Evolutionary conservation across 64 coral and sea anemone species (phyloP).

Genomic region (Stylophora pistillata): DNA sequence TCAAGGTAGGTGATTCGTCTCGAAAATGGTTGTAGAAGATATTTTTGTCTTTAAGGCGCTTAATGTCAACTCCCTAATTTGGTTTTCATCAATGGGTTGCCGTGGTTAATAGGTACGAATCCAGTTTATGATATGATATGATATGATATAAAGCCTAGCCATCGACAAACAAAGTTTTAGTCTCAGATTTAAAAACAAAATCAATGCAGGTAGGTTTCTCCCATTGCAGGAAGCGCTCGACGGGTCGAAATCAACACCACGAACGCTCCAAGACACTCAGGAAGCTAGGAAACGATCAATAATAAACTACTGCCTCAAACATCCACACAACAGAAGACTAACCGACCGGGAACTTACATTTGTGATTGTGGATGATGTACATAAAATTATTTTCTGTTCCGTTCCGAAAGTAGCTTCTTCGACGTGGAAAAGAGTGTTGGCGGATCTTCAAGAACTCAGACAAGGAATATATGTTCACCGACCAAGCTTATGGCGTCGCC

Average conservation of each 20-base stretch:
- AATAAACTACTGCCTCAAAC: neutral
- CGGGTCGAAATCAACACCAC: neutral
- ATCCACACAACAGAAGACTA: neutral
- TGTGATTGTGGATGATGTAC: neutral
- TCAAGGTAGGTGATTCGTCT: neutral
- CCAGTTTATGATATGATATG: too few species aligned
- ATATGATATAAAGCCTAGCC: neutral
- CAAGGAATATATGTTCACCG: slow-evolving; percentile 2
- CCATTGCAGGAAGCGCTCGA: neutral
- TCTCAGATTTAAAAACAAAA: too few species aligned
- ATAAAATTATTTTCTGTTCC: slow-evolving; percentile 5
- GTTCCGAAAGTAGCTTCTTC: slow-evolving; percentile 2
- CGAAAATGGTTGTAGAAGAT: too few species aligned
- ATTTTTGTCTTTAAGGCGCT: too few species aligned
- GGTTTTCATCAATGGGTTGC: too few species aligned
- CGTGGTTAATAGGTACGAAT: too few species aligned
- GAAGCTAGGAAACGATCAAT: neutral
- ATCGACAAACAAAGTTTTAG: neutral
- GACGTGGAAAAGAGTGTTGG: slow-evolving; percentile 16
- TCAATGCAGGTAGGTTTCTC: neutral
- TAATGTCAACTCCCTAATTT: too few species aligned
- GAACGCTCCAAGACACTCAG: neutral
- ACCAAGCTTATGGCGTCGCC: neutral
- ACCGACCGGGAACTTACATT: too few species aligned
- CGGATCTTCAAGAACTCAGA: neutral